These are phyloP conservation scores for Himalopsyche tibetana DNA, from an alignment of 2,888 invertebrate genomes.

Conservation along the genomic window DNA sequence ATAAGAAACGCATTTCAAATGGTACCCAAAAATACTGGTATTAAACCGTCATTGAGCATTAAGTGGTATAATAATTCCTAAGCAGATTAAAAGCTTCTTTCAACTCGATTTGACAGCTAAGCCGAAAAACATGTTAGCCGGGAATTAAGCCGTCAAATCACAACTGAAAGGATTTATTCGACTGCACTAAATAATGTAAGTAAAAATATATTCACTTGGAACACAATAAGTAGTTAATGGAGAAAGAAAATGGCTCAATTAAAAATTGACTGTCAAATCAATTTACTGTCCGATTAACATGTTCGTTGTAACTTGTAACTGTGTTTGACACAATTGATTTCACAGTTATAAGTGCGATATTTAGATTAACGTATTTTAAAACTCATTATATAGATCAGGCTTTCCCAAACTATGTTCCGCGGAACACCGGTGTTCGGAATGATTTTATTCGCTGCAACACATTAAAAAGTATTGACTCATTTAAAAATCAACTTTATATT, in stretches of 20 bases:
- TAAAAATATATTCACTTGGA: neutral
- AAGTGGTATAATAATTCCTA: slow-evolving; percentile 49
- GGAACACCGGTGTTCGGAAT: no score
- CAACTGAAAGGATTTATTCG: slow-evolving; percentile 43
- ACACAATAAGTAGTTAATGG: neutral
- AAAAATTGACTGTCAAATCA: neutral
- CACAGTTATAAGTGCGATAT: no score
- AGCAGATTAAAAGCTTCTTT: slow-evolving; percentile 53
- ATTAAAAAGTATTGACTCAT: no score
- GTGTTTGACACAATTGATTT: no score
- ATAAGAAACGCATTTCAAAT: neutral
- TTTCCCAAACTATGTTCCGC: no score
- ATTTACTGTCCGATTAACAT: neutral
- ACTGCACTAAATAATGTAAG: neutral
- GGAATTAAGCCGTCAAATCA: slow-evolving; percentile 60
- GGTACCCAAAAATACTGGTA: neutral
- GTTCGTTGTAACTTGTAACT: no score
- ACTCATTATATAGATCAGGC: no score
- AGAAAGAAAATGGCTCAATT: slow-evolving; percentile 1
- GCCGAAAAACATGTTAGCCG: slow-evolving; percentile 54
- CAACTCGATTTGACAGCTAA: slow-evolving; percentile 51
- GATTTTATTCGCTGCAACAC: no score
- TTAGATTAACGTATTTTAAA: no score
- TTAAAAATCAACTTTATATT: no score
- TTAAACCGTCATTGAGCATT: slow-evolving; percentile 11